Percentiles rank a stretch among this genome's conserved stretches.
These are phyloP conservation scores for Callimorpha dominula DNA, from an alignment of 2,888 invertebrate genomes.

Conservation along the genomic window DNA sequence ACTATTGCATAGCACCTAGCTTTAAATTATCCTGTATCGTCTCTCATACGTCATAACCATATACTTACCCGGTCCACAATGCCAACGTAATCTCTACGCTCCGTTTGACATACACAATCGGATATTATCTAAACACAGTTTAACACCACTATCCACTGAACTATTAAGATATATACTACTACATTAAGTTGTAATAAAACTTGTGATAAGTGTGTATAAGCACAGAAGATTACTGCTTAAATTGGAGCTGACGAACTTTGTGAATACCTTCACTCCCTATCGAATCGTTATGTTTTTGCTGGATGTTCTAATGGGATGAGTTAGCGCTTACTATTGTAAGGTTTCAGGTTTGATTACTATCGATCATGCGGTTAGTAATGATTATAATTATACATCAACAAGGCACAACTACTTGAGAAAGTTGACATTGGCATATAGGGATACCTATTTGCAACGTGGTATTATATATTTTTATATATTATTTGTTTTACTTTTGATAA, in stretches of 20 bases:
- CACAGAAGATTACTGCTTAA: neutral
- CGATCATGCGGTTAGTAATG: neutral
- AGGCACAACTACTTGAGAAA: too few species aligned
- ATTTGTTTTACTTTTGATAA: too few species aligned
- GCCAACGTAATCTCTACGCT: slow-evolving; percentile 16
- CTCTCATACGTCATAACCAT: slow-evolving; percentile 2
- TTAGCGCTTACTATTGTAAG: too few species aligned
- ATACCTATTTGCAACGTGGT: too few species aligned
- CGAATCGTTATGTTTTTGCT: too few species aligned
- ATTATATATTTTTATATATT: too few species aligned
- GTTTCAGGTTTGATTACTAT: too few species aligned
- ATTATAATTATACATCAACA: too few species aligned
- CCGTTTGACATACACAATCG: slow-evolving; percentile 15
- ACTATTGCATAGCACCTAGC: neutral
- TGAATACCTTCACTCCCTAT: neutral
- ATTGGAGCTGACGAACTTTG: neutral
- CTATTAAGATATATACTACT: neutral
- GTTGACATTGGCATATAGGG: too few species aligned
- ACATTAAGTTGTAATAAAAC: neutral
- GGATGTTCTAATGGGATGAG: too few species aligned
- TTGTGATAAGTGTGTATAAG: neutral
- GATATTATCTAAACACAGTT: slow-evolving; percentile 26
- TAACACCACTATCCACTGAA: slow-evolving; percentile 15
- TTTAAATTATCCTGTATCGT: neutral
- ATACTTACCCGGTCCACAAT: slow-evolving; percentile 5